Conservation (phyloP, 2,797 vertebrate genomes). For the Argyrosomus regius region DNA sequence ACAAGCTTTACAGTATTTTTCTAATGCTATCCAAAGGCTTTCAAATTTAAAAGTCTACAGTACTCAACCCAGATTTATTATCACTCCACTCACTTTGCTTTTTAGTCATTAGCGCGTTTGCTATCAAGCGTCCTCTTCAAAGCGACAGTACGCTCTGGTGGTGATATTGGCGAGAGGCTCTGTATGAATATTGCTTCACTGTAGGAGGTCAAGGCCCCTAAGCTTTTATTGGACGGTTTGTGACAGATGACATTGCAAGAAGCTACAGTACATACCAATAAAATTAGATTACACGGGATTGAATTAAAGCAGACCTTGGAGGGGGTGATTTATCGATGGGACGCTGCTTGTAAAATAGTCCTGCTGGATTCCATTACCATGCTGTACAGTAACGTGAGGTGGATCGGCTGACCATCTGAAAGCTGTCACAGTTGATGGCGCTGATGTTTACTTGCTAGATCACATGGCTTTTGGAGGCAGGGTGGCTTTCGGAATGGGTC, state of each 20-base stretch:
- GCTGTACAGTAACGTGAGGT: slow-evolving; percentile 22
- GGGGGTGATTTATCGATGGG: slow-evolving; percentile 74
- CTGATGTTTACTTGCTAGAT: slow-evolving; percentile 16
- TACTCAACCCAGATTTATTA: slow-evolving; percentile 28
- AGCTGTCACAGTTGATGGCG: slow-evolving; percentile 17
- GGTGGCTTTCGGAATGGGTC: slow-evolving; percentile 43
- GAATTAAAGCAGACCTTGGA: slow-evolving; percentile 82
- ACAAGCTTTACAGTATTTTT: neutral
- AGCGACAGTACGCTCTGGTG: slow-evolving; percentile 6
- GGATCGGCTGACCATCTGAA: slow-evolving; percentile 29
- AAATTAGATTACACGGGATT: slow-evolving; percentile 79
- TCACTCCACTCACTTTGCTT: slow-evolving; percentile 1
- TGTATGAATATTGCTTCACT: slow-evolving; percentile 52
- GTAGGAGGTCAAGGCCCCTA: slow-evolving; percentile 72
- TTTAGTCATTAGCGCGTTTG: slow-evolving; percentile 23
- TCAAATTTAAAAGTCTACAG: slow-evolving; percentile 11
- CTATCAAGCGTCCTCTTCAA: slow-evolving; percentile 26
- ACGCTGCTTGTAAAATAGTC: slow-evolving; percentile 69
- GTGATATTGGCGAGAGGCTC: slow-evolving; percentile 34
- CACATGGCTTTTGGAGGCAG: slow-evolving; percentile 26
- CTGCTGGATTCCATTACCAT: slow-evolving; percentile 56
- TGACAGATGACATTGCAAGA: slow-evolving; percentile 81
- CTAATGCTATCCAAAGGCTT: neutral
- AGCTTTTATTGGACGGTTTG: slow-evolving; percentile 75
- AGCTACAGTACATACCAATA: slow-evolving; percentile 78